Percentiles rank a stretch among this genome's conserved stretches.
These are phyloP conservation scores for Pollachius pollachius DNA, from an alignment of 2,113 vertebrate genomes.

Conservation along the genomic window DNA sequence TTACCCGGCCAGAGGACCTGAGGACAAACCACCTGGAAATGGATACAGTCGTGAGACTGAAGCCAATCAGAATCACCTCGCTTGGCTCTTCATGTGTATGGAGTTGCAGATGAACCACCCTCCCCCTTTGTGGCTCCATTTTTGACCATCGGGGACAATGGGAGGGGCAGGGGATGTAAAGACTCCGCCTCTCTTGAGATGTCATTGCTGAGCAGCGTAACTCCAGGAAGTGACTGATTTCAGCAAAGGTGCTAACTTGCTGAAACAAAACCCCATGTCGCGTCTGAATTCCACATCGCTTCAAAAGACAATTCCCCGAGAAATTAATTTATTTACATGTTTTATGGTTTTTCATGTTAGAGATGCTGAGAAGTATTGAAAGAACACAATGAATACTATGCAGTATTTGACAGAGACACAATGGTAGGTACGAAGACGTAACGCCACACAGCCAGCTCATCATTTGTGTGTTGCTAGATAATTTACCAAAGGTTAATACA, in stretches of 20 bases:
- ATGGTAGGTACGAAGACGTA: too few species aligned
- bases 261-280: neutral
- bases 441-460: neutral
- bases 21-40: constrained; percentile 27
- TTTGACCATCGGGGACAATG: constrained; percentile 22
- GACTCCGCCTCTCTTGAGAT: constrained; percentile 54
- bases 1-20: constrained; percentile 23
- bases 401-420: too few species aligned
- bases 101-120: constrained; percentile 63
- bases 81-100: constrained; percentile 26
- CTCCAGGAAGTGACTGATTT: constrained; percentile 16
- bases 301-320: neutral
- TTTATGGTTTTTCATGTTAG: too few species aligned
- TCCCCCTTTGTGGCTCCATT: constrained; percentile 38
- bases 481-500: constrained; percentile 2
- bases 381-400: too few species aligned
- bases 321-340: too few species aligned
- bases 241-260: constrained; percentile 5
- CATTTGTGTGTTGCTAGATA: neutral
- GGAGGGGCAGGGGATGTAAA: constrained; percentile 59
- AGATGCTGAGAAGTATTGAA: too few species aligned
- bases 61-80: constrained; percentile 42
- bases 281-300: neutral
- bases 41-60: constrained; percentile 24
- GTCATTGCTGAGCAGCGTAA: constrained; percentile 44